phyloP scores from a whole-genome alignment of 2,888 invertebrate genomes.

The Carpatolechia fugitivella region DNA sequence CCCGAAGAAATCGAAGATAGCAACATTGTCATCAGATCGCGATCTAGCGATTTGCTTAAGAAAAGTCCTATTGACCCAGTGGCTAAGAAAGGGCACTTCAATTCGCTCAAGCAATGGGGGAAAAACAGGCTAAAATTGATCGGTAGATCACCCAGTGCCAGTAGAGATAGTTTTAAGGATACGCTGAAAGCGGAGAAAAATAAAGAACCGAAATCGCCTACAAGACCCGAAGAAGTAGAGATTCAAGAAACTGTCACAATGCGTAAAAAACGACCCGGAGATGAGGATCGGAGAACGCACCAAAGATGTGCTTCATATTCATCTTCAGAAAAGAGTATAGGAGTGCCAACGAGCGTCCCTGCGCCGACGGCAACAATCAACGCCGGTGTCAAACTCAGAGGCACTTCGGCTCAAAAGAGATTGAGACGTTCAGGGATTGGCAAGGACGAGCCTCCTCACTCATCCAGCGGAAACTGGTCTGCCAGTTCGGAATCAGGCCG shows the following conservation, averaged over 20 bases:
- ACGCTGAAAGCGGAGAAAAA: slow-evolving; percentile 58
- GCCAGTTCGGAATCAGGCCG: slow-evolving; percentile 94
- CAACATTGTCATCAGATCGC: slow-evolving; percentile 81
- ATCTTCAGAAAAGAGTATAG: slow-evolving; percentile 85
- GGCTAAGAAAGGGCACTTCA: slow-evolving; percentile 83
- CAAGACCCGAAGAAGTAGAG: slow-evolving; percentile 76
- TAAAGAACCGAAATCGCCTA: slow-evolving; percentile 63
- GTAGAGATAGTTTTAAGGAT: slow-evolving; percentile 73
- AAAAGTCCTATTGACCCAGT: slow-evolving; percentile 81
- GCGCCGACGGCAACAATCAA: slow-evolving; percentile 76
- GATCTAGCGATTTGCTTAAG: slow-evolving; percentile 87
- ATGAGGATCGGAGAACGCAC: slow-evolving; percentile 84
- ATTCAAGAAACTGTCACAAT: slow-evolving; percentile 83
- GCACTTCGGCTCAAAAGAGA: slow-evolving; percentile 85
- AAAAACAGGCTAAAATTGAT: slow-evolving; percentile 87
- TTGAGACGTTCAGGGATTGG: slow-evolving; percentile 82
- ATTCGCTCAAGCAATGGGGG: slow-evolving; percentile 91
- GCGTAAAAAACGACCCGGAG: slow-evolving; percentile 79
- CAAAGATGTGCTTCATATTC: slow-evolving; percentile 89
- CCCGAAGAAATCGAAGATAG: slow-evolving; percentile 74
- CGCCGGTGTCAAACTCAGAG: slow-evolving; percentile 86
- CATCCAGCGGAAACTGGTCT: slow-evolving; percentile 96
- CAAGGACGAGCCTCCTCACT: slow-evolving; percentile 91
- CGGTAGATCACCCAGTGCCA: slow-evolving; percentile 80
- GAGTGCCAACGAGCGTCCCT: slow-evolving; percentile 74